Conservation (phyloP, 2,113 vertebrate genomes). For the Camelus bactrianus region DNA sequence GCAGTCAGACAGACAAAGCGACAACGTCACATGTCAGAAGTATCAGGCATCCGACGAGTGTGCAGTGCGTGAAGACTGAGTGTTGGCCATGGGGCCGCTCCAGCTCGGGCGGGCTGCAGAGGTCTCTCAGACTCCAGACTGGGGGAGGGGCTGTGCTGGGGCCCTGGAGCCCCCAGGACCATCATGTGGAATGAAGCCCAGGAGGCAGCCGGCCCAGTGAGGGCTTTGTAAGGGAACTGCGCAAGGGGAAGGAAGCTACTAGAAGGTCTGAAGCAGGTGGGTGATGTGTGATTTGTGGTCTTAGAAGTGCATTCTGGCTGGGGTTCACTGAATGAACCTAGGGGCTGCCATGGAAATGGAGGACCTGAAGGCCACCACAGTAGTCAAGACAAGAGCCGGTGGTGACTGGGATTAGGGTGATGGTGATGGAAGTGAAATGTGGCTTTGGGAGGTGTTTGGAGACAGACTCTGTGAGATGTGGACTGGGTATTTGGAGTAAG, state of each 20-base stretch:
- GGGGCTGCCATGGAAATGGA: rapidly evolving
- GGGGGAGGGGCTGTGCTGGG: rapidly evolving
- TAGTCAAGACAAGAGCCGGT: rapidly evolving
- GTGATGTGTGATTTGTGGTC: rapidly evolving
- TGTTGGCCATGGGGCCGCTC: rapidly evolving
- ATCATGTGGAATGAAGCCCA: rapidly evolving
- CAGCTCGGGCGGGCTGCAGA: neutral
- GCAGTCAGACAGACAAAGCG: rapidly evolving
- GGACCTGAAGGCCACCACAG: rapidly evolving
- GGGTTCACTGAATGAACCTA: neutral
- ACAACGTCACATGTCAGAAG: rapidly evolving
- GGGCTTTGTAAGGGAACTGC: neutral
- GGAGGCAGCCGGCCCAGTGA: rapidly evolving
- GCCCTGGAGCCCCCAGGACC: neutral
- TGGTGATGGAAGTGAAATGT: rapidly evolving
- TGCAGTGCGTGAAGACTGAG: rapidly evolving
- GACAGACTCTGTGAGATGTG: rapidly evolving
- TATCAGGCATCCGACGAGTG: rapidly evolving
- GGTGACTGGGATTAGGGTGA: too few relatives aligned
- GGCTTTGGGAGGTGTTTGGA: rapidly evolving
- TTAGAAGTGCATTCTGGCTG: neutral
- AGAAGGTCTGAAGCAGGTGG: neutral
- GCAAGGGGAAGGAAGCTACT: neutral
- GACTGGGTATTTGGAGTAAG: rapidly evolving
- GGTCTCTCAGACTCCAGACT: too few relatives aligned